Evolutionary conservation across 2,113 vertebrate genomes (phyloP), one percentile per base, ranked within the genome.

Genomic region (Grallaria varia): DNA sequence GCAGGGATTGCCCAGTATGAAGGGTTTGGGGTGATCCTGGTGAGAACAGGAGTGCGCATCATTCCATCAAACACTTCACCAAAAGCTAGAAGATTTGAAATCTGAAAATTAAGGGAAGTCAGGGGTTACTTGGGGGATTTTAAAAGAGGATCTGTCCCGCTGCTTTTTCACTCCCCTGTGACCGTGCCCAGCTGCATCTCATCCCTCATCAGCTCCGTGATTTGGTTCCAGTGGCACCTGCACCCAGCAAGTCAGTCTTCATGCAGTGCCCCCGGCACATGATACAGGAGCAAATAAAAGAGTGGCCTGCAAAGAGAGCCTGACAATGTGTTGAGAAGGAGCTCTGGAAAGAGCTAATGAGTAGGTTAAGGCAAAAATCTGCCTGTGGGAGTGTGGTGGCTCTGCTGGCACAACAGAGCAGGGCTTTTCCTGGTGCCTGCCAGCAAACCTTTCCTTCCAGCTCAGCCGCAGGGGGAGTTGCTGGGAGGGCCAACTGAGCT

Each of bases 311-410:
- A 72, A 37, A 88, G 12, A 1, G 9, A 69, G 19, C 12, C 67
- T 55, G 79, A 30, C 64, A 83, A 42, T 5, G 5, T 5, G 0
- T 28, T 82, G 22, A 20, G 35, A 81, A 76, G 33, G 44, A 84
- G 6, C 25, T 88, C 28, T 56, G 23, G 25, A 22, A 23, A 42
- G n/a, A 10, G 30, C 22, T 14, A 1, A 25, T 13, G 28, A 4
- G 42, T 50, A 82, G 14, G 0, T 0, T 15, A 4, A 33, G 27
- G 8, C 3, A 6, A 42, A 39, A 5, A 2, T 1, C 9, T 40
- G 1, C 33, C 21, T 35, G 37, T 22, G 33, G 31, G 69, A 28
- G 27, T 4, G 39, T 0, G 25, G 2, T 27, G 69, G 63, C 11
- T 86, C 17, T 77, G 72, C 80, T 85, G 40, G 33, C 5, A 21